A percentile compares a stretch with the other conserved stretches of the same genome.
Evolutionary conservation across 1,140 invertebrate species (phyloP).

Genomic region (Elymnias hypermnestra): DNA sequence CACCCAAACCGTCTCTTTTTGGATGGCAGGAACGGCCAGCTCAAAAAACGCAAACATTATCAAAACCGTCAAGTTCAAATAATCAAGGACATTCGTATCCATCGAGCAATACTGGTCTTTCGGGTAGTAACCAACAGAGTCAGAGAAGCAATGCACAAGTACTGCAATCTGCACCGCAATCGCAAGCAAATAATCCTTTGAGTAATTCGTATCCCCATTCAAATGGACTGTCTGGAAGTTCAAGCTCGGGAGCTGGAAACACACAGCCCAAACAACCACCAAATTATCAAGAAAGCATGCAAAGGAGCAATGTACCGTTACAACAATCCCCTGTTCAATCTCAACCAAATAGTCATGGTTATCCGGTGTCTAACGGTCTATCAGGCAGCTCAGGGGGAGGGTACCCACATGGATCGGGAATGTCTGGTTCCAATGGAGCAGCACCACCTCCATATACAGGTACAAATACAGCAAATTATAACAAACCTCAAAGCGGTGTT

Average conservation of each 20-base stretch:
- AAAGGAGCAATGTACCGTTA: slow-evolving; percentile 39
- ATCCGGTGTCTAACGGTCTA: slow-evolving; percentile 21
- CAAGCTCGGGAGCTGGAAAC: slow-evolving; percentile 12
- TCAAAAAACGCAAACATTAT: slow-evolving; percentile 37
- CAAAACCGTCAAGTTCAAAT: slow-evolving; percentile 39
- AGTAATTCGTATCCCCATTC: slow-evolving; percentile 48
- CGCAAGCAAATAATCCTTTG: slow-evolving; percentile 28
- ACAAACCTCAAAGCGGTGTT: slow-evolving; percentile 14
- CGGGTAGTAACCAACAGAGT: slow-evolving; percentile 41
- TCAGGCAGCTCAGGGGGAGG: slow-evolving; percentile 22
- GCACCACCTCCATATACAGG: slow-evolving; percentile 33
- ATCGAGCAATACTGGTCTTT: slow-evolving; percentile 59
- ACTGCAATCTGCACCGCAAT: slow-evolving; percentile 25
- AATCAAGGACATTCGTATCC: slow-evolving; percentile 60
- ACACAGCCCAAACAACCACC: slow-evolving; percentile 13
- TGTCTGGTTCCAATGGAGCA: slow-evolving; percentile 29
- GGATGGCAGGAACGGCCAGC: slow-evolving; percentile 64
- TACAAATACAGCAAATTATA: slow-evolving; percentile 22
- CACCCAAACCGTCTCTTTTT: slow-evolving; percentile 55
- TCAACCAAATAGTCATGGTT: slow-evolving; percentile 26
- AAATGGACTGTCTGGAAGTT: slow-evolving; percentile 41
- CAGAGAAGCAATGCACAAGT: slow-evolving; percentile 42
- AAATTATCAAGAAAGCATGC: slow-evolving; percentile 42
- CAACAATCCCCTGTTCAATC: slow-evolving; percentile 24
- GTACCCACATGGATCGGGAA: slow-evolving; percentile 33